Evolutionary conservation across 2,888 invertebrate genomes (phyloP).

Genomic region (Drosophila cracens): DNA sequence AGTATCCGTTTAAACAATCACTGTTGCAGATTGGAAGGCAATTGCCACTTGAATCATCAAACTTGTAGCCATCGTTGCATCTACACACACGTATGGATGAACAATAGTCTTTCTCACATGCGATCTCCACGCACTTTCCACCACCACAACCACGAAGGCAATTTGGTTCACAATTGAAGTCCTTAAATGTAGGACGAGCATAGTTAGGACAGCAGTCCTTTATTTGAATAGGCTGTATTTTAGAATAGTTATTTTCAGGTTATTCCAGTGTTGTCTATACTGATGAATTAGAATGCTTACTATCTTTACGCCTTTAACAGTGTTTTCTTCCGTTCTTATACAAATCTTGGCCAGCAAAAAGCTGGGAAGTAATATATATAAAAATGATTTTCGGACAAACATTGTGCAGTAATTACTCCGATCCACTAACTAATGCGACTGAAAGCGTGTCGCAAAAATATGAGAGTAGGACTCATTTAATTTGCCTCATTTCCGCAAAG

Average conservation of each 20-base stretch:
- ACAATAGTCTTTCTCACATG: constrained; percentile 79
- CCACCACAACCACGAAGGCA: constrained; percentile 66
- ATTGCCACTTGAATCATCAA: constrained; percentile 42
- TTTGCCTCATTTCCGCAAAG: neutral
- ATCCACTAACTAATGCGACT: constrained; percentile 38
- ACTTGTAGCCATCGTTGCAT: constrained; percentile 56
- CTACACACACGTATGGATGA: constrained; percentile 69
- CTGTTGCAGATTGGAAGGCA: constrained; percentile 77
- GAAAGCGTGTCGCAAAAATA: constrained; percentile 11
- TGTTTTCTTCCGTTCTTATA: accelerated
- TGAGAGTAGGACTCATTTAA: neutral
- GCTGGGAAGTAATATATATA: constrained; percentile 39
- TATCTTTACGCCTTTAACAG: accelerated
- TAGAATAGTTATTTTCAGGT: neutral
- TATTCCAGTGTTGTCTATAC: neutral
- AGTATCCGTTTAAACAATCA: constrained; percentile 80
- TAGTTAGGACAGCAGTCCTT: constrained; percentile 65
- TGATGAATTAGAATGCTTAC: neutral
- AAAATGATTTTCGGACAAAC: constrained; percentile 24
- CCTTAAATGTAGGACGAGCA: neutral
- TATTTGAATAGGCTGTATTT: neutral
- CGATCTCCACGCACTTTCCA: constrained; percentile 69
- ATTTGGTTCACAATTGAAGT: constrained; percentile 54
- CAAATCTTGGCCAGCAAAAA: constrained; percentile 31
- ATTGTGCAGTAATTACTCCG: constrained; percentile 23